These are phyloP conservation scores for Harpegnathos saltator DNA, from an alignment of 1,140 invertebrate species.

Conservation along the genomic window DNA sequence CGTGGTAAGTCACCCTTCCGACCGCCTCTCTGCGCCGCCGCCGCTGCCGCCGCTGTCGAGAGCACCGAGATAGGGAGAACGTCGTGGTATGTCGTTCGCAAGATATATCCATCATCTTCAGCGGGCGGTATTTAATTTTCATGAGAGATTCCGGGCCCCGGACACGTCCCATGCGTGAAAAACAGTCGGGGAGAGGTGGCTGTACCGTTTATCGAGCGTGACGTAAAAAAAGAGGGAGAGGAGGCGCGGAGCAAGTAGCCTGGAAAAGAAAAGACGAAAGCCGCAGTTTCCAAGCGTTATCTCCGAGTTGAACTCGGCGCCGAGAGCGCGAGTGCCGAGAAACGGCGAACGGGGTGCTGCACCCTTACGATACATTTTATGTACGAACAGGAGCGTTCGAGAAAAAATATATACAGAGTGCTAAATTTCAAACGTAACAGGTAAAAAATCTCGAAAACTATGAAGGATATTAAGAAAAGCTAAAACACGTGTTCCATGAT, in stretches of 20 bases:
- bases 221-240: conserved; percentile 1
- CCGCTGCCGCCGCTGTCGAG: not conserved
- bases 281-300: conserved; percentile 21
- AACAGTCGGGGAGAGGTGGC: conserved; percentile 26
- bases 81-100: conserved; percentile 35
- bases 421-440: no score
- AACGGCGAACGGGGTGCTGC: no score
- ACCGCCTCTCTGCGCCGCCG: not conserved
- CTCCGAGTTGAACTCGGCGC: not conserved
- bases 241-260: not conserved
- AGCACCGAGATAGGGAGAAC: not conserved
- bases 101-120: conserved; percentile 44
- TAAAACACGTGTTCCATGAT: no score
- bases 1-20: conserved; percentile 16
- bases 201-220: conserved; percentile 37
- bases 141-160: conserved; percentile 37
- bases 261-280: conserved; percentile 25
- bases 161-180: conserved; percentile 27
- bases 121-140: conserved; percentile 60
- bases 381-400: no score
- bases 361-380: no score
- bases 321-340: not conserved
- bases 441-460: no score
- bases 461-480: no score
- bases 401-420: no score